Evolutionary conservation across 2,113 vertebrate species (phyloP).

Genomic region (Vicugna pacos): DNA sequence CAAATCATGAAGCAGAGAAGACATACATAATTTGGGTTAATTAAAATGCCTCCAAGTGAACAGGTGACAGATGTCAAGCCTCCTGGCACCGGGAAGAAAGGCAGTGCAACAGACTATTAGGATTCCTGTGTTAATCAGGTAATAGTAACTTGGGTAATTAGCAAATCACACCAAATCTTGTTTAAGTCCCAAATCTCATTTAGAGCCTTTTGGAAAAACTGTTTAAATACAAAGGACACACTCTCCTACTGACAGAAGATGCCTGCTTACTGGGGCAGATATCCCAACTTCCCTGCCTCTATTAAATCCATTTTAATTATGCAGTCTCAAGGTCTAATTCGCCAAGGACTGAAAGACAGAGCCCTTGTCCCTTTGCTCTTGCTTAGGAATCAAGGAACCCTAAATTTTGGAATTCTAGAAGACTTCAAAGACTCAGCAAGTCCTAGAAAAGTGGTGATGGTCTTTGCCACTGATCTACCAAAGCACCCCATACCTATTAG

Average conservation of each 20-base stretch:
- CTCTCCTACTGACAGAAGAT: slow-evolving; percentile 81
- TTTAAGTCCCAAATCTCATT: slow-evolving; percentile 89
- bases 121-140: slow-evolving; percentile 90
- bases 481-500: background rate
- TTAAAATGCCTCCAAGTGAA: slow-evolving; percentile 90
- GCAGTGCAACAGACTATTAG: slow-evolving; percentile 86
- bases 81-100: slow-evolving; percentile 87
- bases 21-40: slow-evolving; percentile 90
- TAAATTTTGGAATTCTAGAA: background rate
- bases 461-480: background rate
- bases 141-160: slow-evolving; percentile 91
- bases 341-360: slow-evolving; percentile 64
- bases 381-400: slow-evolving; percentile 63
- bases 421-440: slow-evolving; percentile 6
- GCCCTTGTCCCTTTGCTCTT: slow-evolving; percentile 73
- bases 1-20: slow-evolving; percentile 85
- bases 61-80: slow-evolving; percentile 90
- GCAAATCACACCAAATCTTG: slow-evolving; percentile 90
- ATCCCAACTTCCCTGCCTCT: slow-evolving; percentile 68
- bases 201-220: slow-evolving; percentile 88
- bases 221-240: slow-evolving; percentile 87
- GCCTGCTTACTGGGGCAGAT: slow-evolving; percentile 83
- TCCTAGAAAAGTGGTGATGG: background rate
- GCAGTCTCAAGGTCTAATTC: slow-evolving; percentile 85
- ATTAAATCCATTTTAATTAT: slow-evolving; percentile 88